Percentiles rank a stretch among this genome's conserved stretches.
These are phyloP conservation scores for Netta rufina DNA, from an alignment of 2,797 vertebrate species.

Conservation along the genomic window DNA sequence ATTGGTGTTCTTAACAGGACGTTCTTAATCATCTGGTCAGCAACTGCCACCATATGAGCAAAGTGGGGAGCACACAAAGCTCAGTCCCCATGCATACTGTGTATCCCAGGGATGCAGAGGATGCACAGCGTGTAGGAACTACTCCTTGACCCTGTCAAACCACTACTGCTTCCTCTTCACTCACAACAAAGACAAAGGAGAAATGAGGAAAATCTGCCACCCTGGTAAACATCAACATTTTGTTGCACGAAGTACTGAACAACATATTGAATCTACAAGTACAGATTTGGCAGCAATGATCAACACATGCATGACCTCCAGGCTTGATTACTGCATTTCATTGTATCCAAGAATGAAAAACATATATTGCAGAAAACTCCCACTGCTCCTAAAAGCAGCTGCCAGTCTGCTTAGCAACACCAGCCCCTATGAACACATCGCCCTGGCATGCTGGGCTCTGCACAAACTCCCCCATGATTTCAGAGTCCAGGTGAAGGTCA, in stretches of 20 bases:
- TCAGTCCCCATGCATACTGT: background rate
- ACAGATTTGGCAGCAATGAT: background rate
- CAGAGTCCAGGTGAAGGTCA: slow-evolving; percentile 42
- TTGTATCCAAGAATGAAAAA: background rate
- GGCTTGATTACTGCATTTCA: background rate
- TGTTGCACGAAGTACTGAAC: background rate
- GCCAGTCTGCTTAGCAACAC: slow-evolving; percentile 39
- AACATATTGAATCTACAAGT: background rate
- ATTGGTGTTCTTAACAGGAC: background rate
- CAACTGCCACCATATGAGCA: background rate
- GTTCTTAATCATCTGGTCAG: background rate
- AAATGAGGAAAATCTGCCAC: background rate
- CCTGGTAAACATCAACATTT: background rate
- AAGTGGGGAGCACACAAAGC: background rate
- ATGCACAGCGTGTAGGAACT: background rate
- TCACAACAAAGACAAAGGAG: background rate
- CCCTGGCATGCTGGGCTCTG: background rate
- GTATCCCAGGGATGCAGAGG: background rate
- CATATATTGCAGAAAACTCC: background rate
- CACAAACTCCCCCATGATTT: background rate
- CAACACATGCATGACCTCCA: background rate
- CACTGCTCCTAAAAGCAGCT: background rate
- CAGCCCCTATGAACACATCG: background rate
- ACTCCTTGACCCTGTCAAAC: background rate
- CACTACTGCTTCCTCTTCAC: background rate